These are phyloP conservation scores for Ceyx cyanopectus DNA, from an alignment of 2,113 vertebrate genomes.

Conservation along the genomic window DNA sequence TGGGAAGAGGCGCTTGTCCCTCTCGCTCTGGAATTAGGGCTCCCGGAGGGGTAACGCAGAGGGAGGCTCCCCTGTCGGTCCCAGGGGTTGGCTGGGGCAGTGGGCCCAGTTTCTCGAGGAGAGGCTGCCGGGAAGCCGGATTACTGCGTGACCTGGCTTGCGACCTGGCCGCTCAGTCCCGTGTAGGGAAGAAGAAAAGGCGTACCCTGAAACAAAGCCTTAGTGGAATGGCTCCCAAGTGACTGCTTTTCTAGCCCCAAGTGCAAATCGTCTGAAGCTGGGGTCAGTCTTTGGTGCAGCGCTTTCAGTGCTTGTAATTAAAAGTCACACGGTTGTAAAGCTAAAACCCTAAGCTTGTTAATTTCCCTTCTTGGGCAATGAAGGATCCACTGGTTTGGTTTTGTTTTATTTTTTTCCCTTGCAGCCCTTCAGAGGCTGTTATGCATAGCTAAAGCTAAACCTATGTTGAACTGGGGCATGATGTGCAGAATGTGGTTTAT, in stretches of 20 bases:
- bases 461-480: background rate
- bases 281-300: background rate
- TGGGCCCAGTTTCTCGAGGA: background rate
- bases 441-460: background rate
- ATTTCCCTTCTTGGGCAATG: background rate
- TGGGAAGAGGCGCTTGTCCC: background rate
- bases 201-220: background rate
- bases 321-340: background rate
- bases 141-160: background rate
- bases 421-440: background rate
- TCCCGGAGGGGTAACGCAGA: background rate
- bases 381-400: background rate
- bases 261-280: background rate
- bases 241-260: background rate
- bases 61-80: background rate
- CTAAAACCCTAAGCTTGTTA: background rate
- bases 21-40: accelerated
- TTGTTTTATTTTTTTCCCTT: background rate
- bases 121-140: background rate
- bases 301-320: background rate
- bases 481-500: background rate
- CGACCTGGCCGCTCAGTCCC: background rate
- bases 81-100: background rate
- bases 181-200: background rate
- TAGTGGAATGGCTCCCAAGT: background rate